phyloP scores from a whole-genome alignment of 2,113 vertebrate genomes.

The Natator depressus region DNA sequence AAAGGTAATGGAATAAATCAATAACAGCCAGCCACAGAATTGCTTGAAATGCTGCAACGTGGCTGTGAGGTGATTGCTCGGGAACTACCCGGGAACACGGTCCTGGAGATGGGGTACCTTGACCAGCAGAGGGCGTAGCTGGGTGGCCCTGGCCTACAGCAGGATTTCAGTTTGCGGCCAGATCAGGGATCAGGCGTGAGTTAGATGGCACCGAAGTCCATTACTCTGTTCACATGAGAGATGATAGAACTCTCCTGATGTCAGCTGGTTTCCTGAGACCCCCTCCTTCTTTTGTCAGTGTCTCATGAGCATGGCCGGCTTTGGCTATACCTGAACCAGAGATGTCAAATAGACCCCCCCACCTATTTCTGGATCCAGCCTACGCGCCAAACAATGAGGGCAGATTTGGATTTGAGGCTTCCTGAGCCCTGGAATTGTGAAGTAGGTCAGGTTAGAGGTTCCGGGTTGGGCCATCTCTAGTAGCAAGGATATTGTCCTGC shows the following conservation, averaged over 20 bases:
- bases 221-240: neutral
- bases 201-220: neutral
- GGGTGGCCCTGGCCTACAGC: accelerated
- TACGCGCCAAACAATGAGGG: slow-evolving; percentile 6
- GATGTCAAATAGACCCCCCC: neutral
- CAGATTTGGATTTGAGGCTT: slow-evolving; percentile 36
- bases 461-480: slow-evolving; percentile 24
- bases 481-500: neutral
- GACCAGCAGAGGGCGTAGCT: neutral
- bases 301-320: neutral
- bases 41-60: neutral
- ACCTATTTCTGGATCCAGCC: neutral
- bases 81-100: neutral
- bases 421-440: slow-evolving; percentile 7
- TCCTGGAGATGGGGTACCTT: no score
- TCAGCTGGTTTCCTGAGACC: neutral
- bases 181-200: neutral
- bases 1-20: neutral
- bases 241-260: neutral
- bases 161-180: neutral
- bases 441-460: slow-evolving; percentile 37
- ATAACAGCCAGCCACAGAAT: neutral
- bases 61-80: neutral
- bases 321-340: neutral
- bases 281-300: neutral